A percentile compares a stretch with the other conserved stretches of the same genome.
These are phyloP conservation scores for Drosophila pectinifera DNA, from an alignment of 1,140 invertebrate genomes.

Conservation along the genomic window DNA sequence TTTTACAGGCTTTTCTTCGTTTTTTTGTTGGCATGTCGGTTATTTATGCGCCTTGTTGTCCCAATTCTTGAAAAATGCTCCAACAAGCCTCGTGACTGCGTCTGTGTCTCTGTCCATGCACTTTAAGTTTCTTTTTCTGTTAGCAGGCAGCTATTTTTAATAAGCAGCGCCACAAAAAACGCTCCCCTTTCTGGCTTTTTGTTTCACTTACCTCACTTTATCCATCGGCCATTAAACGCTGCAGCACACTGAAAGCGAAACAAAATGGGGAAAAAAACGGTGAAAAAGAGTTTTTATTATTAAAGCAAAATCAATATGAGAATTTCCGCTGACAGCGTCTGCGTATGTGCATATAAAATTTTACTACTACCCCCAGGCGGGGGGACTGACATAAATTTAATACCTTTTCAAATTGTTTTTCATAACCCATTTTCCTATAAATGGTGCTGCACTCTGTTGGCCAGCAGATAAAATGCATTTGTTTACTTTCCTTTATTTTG, in stretches of 20 bases:
- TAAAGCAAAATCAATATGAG: constrained; percentile 72
- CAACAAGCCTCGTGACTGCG: constrained; percentile 41
- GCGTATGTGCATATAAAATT: constrained; percentile 59
- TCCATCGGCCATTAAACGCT: constrained; percentile 48
- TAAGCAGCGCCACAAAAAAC: constrained; percentile 48
- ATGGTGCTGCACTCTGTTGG: constrained; percentile 55
- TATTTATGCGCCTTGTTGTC: constrained; percentile 81
- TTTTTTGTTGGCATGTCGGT: constrained; percentile 68
- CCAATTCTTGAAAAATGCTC: constrained; percentile 77
- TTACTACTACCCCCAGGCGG: constrained; percentile 34
- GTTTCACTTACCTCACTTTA: constrained; percentile 62
- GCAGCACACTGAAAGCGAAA: constrained; percentile 15
- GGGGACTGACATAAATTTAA: constrained; percentile 64
- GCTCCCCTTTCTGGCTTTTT: constrained; percentile 20
- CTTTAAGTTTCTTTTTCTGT: constrained; percentile 41
- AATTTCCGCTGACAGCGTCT: constrained; percentile 51
- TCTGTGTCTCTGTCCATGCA: constrained; percentile 33
- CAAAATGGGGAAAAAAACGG: constrained; percentile 3
- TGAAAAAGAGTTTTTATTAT: constrained; percentile 51
- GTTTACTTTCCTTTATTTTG: constrained; percentile 30
- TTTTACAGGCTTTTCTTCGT: constrained; percentile 31
- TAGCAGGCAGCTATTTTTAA: constrained; percentile 65
- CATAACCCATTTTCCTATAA: constrained; percentile 53
- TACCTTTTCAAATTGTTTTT: constrained; percentile 69
- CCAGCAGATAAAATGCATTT: constrained; percentile 67